phyloP scores from a whole-genome alignment of 2,888 invertebrate genomes.

The Cephus runcator region DNA sequence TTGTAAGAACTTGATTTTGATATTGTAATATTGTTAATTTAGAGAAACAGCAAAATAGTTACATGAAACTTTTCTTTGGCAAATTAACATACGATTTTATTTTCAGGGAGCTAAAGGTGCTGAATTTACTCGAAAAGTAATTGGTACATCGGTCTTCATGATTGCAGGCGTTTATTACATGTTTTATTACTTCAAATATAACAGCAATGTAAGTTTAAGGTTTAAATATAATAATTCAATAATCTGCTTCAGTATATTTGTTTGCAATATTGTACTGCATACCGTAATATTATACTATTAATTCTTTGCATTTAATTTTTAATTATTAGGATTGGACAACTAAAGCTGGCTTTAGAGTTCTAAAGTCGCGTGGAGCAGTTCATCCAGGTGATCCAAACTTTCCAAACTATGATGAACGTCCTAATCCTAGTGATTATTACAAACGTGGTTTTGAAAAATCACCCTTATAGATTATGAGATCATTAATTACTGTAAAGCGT shows the following conservation, averaged over 20 bases:
- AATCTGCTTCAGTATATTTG: no score
- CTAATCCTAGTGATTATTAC: constrained; percentile 74
- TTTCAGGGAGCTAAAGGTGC: constrained; percentile 73
- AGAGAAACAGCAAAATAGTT: background rate
- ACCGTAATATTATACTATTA: background rate
- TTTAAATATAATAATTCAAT: background rate
- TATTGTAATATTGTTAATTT: background rate
- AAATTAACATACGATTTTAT: constrained; percentile 10
- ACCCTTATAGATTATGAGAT: constrained; percentile 63
- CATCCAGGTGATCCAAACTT: constrained; percentile 78
- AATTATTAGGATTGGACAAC: constrained; percentile 78
- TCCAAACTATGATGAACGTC: constrained; percentile 72
- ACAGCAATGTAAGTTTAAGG: constrained; percentile 74
- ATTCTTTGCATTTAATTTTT: constrained; percentile 7
- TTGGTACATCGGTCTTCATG: constrained; percentile 70
- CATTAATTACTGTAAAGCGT: background rate
- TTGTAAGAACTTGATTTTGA: constrained; percentile 67
- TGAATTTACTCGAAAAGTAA: constrained; percentile 69
- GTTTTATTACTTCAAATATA: constrained; percentile 84
- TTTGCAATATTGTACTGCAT: constrained; percentile 2
- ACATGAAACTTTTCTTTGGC: background rate
- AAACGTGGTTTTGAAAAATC: constrained; percentile 78
- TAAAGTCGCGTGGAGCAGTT: constrained; percentile 69
- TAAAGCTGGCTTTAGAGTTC: constrained; percentile 78
- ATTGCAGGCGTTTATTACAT: background rate